Evolutionary conservation across 1,140 invertebrate genomes (phyloP), one percentile per base, ranked within the genome.

Genomic region (Steinernema khuongi): DNA sequence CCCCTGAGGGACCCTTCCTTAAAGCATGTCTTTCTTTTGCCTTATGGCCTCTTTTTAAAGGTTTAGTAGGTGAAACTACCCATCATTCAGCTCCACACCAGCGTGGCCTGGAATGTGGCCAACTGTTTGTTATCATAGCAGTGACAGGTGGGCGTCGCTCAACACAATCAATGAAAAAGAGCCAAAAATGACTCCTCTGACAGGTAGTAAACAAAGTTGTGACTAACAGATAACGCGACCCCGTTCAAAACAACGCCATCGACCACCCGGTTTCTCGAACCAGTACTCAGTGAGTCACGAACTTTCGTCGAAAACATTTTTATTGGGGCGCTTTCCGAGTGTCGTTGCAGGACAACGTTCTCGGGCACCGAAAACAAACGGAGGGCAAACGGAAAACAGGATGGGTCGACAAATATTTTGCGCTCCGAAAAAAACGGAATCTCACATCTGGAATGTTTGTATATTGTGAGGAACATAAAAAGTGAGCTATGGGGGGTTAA

Each of bases 351-450:
- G 36, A 41, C 36, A 41, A 41, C 7, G 7, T 11, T 7, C 7
- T 11, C 36, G 7, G 50, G 50, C 19, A 7, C n/a, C n/a, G n/a
- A n/a, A n/a, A n/a, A n/a, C 14, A 60, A 11, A 60, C 22, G 19
- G 11, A 7, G 11, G 26, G 22, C 4, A 4, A 60, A 22, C 4
- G 50, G 19, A 60, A 60, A 60, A 7, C 7, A 60, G 26, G 50
- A 60, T 60, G 50, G 26, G 7, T 60, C 50, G 50, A 22, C 50
- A 60, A 60, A 60, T 60, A 60, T 60, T 60, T 41, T 7, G n/a
- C n/a, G 7, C 4, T 22, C 26, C n/a, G n/a, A n/a, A n/a, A n/a
- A n/a, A n/a, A 22, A 60, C 14, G 50, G 36, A 41, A 41, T 41
- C 7, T 7, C 7, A 11, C 7, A 41, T 11, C n/a, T 41, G 36